phyloP scores from a whole-genome alignment of 35 echinoderm and acorn worm species.

The Eucidaris tribuloides region DNA sequence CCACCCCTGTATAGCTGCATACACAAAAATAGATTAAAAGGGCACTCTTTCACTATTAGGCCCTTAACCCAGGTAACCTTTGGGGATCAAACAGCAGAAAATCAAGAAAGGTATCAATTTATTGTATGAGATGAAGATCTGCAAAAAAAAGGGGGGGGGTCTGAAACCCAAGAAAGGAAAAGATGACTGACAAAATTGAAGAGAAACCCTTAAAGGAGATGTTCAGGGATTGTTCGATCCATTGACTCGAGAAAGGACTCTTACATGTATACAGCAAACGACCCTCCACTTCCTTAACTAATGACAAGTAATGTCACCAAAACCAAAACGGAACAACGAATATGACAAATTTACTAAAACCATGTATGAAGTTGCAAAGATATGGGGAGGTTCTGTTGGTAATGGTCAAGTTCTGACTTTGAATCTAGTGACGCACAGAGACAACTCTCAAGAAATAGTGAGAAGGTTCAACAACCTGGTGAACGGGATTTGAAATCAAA shows the following conservation, averaged over 20 bases:
- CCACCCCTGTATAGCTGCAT: no score
- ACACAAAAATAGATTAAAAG: no score
- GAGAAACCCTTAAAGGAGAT: no score
- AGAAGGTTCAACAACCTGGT: neutral
- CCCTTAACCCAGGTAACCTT: no score
- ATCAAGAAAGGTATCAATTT: no score
- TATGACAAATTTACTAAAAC: neutral
- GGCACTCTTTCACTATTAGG: no score
- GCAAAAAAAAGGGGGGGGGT: no score
- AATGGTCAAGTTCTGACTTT: neutral
- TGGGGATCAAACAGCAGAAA: no score
- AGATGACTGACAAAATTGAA: no score
- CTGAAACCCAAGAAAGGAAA: no score
- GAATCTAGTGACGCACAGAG: neutral
- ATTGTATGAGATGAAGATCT: no score
- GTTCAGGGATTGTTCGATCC: no score
- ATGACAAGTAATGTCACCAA: neutral
- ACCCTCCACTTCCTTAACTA: neutral
- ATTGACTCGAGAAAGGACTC: neutral
- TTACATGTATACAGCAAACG: neutral
- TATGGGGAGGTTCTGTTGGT: neutral
- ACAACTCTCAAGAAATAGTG: neutral
- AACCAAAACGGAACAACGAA: neutral
- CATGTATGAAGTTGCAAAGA: neutral
- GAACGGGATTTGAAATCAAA: neutral